Conservation (phyloP, 2,113 vertebrate genomes). For the Campylorhamphus procurvoides region DNA sequence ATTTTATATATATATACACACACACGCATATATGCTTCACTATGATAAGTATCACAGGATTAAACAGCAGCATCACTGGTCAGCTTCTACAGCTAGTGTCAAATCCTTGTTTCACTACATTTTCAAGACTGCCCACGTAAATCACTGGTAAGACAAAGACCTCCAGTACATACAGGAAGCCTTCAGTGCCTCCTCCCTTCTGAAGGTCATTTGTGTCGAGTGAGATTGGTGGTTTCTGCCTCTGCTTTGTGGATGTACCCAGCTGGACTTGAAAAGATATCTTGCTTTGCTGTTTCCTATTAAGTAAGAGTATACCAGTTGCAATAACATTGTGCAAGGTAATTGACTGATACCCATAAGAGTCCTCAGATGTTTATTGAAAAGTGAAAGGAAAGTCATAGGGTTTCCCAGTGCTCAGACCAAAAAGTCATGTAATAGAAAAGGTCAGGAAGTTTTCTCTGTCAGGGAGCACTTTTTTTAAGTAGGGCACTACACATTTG, state of each 20-base stretch:
- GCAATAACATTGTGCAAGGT: background rate
- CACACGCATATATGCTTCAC: background rate
- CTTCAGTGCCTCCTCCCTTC: background rate
- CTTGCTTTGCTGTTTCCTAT: background rate
- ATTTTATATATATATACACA: background rate
- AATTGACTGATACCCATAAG: background rate
- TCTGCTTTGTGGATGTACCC: background rate
- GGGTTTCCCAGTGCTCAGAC: background rate
- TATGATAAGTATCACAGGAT: background rate
- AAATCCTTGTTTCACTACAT: background rate
- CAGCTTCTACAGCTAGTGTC: background rate
- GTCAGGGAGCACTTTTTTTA: background rate
- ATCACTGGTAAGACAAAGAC: background rate
- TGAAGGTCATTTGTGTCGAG: background rate
- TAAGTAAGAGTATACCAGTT: background rate
- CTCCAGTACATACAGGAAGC: background rate
- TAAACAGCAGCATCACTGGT: background rate
- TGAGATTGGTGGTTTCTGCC: background rate
- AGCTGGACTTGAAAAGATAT: background rate
- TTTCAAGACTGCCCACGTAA: background rate
- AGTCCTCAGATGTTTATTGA: background rate
- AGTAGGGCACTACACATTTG: background rate
- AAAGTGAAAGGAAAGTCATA: background rate
- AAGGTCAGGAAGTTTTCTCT: background rate
- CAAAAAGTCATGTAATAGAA: background rate